phyloP scores from a whole-genome alignment of 2,797 vertebrate species.

The Malurus splendens region DNA sequence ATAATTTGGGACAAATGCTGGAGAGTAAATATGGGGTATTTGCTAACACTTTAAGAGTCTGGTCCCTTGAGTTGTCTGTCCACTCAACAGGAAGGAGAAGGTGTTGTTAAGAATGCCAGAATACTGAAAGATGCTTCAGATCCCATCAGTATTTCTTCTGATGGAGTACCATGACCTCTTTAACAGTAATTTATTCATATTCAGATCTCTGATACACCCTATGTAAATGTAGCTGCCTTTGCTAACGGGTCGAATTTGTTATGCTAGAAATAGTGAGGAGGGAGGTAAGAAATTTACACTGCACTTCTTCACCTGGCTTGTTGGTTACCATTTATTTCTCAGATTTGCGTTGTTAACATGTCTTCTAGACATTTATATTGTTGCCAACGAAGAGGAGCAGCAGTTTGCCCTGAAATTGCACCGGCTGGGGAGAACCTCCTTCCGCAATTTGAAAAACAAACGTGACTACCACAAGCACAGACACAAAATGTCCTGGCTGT shows the following conservation, averaged over 20 bases:
- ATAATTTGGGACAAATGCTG: background rate
- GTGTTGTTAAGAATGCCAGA: background rate
- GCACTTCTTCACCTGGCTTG: background rate
- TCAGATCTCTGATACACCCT: background rate
- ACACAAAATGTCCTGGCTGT: constrained; percentile 91
- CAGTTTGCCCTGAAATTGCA: constrained; percentile 92
- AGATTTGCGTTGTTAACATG: background rate
- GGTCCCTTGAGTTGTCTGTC: background rate
- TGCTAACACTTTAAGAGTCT: background rate
- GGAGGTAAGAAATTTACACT: background rate
- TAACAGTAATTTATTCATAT: background rate
- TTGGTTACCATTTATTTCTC: background rate
- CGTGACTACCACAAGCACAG: constrained; percentile 95
- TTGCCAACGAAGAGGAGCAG: constrained; percentile 83
- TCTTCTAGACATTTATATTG: constrained; percentile 89
- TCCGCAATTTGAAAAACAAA: constrained; percentile 93
- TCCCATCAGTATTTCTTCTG: background rate
- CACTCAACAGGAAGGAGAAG: background rate
- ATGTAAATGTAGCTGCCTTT: background rate
- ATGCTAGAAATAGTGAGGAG: background rate
- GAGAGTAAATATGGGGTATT: background rate
- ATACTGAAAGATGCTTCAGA: background rate
- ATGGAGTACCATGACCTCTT: background rate
- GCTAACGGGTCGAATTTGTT: background rate
- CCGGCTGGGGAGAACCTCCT: constrained; percentile 90